phyloP scores from a whole-genome alignment of 2,888 invertebrate species.

The Himalopsyche anomala region DNA sequence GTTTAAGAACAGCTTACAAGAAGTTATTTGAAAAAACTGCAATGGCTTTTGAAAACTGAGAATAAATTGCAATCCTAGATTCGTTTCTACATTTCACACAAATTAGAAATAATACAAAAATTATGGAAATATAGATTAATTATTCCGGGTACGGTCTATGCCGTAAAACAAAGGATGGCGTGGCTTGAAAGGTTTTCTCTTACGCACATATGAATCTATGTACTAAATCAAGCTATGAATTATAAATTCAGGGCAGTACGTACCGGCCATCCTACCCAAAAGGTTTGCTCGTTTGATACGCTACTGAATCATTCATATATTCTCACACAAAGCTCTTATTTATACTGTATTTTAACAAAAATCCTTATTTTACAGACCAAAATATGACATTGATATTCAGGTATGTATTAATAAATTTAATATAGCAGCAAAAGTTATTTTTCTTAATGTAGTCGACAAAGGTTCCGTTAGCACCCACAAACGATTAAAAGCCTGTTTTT shows the following conservation, averaged over 20 bases:
- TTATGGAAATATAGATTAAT: constrained; percentile 21
- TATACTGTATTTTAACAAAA: not conserved
- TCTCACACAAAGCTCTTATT: not conserved
- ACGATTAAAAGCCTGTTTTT: too few relatives aligned
- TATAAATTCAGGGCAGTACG: constrained; percentile 1
- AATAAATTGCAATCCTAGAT: not conserved
- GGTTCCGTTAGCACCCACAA: too few relatives aligned
- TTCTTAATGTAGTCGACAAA: too few relatives aligned
- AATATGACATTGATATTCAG: too few relatives aligned
- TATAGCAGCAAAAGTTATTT: too few relatives aligned
- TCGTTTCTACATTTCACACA: not conserved
- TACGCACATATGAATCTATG: constrained; percentile 34
- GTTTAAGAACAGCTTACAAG: too few relatives aligned
- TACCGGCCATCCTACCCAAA: not conserved
- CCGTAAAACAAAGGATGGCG: constrained; percentile 19
- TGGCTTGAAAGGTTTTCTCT: constrained; percentile 14
- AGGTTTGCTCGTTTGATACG: constrained; percentile 11
- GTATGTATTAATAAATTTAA: too few relatives aligned
- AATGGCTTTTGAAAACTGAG: too few relatives aligned
- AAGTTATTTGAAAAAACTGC: too few relatives aligned
- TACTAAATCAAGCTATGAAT: constrained; percentile 34
- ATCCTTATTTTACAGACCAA: not conserved
- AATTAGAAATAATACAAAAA: constrained; percentile 20
- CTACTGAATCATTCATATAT: constrained; percentile 22
- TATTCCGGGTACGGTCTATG: not conserved